These are phyloP conservation scores for Formicarius rufipectus DNA, from an alignment of 2,113 vertebrate species.

Conservation along the genomic window DNA sequence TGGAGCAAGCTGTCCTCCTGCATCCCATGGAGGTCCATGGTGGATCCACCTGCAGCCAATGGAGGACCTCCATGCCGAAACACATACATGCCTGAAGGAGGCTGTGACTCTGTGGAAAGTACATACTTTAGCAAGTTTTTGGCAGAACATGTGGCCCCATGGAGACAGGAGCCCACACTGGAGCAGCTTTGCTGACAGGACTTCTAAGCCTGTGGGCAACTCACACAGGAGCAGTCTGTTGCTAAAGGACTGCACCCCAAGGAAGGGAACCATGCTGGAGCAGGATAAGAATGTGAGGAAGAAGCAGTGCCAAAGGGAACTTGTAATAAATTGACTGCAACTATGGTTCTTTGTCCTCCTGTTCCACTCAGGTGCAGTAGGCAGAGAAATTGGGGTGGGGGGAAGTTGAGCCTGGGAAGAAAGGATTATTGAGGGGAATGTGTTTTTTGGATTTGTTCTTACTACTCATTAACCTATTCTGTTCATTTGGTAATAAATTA, in stretches of 20 bases:
- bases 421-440: neutral
- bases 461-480: neutral
- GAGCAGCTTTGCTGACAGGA: neutral
- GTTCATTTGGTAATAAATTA: neutral
- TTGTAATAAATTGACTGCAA: neutral
- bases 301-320: neutral
- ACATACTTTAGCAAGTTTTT: neutral
- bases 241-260: neutral
- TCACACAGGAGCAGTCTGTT: neutral
- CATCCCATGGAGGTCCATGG: rapidly evolving
- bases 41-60: too few relatives aligned
- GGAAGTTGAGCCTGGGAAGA: neutral
- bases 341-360: neutral
- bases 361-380: rapidly evolving
- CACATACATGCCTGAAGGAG: neutral
- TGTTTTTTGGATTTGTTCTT: neutral
- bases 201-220: too few relatives aligned
- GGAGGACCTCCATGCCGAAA: neutral
- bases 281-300: neutral
- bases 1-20: neutral
- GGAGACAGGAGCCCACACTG: neutral
- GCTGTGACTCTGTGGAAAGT: neutral
- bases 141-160: neutral
- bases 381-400: neutral
- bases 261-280: neutral